Evolutionary conservation across 2,888 invertebrate species (phyloP).

Genomic region (Philaethria dido): DNA sequence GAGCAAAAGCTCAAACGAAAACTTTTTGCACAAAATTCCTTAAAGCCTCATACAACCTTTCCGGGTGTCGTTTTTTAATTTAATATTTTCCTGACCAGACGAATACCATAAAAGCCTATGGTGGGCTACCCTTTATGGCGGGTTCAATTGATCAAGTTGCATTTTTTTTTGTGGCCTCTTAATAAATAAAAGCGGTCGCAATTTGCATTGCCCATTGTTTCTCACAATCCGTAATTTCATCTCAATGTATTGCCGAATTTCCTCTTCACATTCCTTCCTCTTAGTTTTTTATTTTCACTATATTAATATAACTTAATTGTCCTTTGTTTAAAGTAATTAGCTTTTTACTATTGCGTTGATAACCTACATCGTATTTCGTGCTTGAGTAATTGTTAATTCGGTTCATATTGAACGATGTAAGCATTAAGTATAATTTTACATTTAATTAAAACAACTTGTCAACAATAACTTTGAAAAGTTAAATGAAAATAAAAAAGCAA

Average conservation of each 20-base stretch:
- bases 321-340: slow-evolving; percentile 33
- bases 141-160: slow-evolving; percentile 63
- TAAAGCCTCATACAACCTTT: slow-evolving; percentile 54
- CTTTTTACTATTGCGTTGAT: slow-evolving; percentile 22
- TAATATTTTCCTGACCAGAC: slow-evolving; percentile 64
- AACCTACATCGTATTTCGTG: slow-evolving; percentile 11
- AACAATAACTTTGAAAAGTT: too few relatives aligned
- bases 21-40: slow-evolving; percentile 48
- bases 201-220: slow-evolving; percentile 81
- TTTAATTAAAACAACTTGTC: not conserved
- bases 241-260: slow-evolving; percentile 62
- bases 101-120: slow-evolving; percentile 59
- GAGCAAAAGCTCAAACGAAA: slow-evolving; percentile 33
- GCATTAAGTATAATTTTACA: slow-evolving; percentile 8
- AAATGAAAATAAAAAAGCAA: slow-evolving; percentile 32
- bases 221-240: slow-evolving; percentile 67
- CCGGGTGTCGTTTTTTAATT: slow-evolving; percentile 58
- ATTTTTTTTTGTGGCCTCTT: slow-evolving; percentile 61
- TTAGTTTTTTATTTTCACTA: slow-evolving; percentile 54
- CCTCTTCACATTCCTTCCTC: slow-evolving; percentile 50
- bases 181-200: slow-evolving; percentile 68
- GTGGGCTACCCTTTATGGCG: slow-evolving; percentile 56
- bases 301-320: slow-evolving; percentile 41
- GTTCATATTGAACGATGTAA: slow-evolving; percentile 16
- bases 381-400: slow-evolving; percentile 13